Evolutionary conservation across 37 sponge, comb jelly and placozoan genomes (phyloP).

Genomic region (Trichoplax adhaerens): DNA sequence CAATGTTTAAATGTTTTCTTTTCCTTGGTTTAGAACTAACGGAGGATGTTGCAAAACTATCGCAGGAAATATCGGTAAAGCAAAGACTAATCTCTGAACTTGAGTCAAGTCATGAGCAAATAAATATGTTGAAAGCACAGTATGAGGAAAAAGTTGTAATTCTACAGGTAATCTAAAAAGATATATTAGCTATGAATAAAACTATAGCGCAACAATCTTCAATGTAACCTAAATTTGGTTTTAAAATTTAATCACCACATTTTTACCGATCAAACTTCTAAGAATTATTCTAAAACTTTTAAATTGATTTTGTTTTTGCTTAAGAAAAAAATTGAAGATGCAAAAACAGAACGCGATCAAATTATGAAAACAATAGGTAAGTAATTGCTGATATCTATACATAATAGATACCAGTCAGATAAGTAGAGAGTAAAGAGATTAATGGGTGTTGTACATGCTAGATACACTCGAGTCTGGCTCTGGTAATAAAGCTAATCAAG

Average conservation of each 20-base stretch:
- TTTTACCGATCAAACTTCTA: background rate
- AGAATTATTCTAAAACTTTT: too few species aligned
- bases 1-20: too few species aligned
- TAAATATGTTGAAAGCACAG: conserved; percentile 62
- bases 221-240: background rate
- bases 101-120: conserved; percentile 60
- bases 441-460: background rate
- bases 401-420: background rate
- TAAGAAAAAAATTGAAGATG: too few species aligned
- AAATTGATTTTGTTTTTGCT: too few species aligned
- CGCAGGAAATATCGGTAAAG: conserved; percentile 81
- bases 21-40: too few species aligned
- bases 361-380: conserved; percentile 58
- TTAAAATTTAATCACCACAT: background rate
- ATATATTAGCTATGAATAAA: conserved; percentile 5
- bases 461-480: background rate
- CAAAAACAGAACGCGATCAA: conserved; percentile 42
- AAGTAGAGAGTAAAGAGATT: background rate
- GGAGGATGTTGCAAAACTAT: background rate
- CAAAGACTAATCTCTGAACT: conserved; percentile 81
- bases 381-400: conserved; percentile 2
- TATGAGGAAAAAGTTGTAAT: conserved; percentile 82
- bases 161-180: conserved; percentile 15
- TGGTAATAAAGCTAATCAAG: conserved; percentile 1
- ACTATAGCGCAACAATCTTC: conserved; percentile 32